These are phyloP conservation scores for Caloenas nicobarica DNA, from an alignment of 2,113 vertebrate species.

Conservation along the genomic window DNA sequence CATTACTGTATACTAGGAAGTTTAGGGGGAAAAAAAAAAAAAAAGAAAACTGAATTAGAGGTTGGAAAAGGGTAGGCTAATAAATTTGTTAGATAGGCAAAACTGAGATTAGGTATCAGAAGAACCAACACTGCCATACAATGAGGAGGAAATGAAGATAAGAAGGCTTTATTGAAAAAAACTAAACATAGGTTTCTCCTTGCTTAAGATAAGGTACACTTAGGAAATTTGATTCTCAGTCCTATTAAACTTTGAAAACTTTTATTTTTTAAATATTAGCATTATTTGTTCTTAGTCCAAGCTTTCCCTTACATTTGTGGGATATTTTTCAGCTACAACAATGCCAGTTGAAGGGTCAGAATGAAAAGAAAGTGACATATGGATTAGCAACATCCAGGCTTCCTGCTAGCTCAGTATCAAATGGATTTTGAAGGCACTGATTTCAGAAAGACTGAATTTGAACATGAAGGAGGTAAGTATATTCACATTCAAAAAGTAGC, in stretches of 20 bases:
- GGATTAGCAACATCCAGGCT: background rate
- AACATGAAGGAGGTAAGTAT: background rate
- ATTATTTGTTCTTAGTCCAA: background rate
- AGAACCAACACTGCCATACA: background rate
- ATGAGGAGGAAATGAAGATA: background rate
- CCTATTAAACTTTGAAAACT: background rate
- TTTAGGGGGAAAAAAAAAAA: background rate
- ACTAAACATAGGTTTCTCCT: background rate
- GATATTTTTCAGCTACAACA: background rate
- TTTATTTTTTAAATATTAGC: background rate
- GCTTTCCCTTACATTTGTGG: background rate
- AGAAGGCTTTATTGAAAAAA: background rate
- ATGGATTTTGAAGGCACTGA: background rate
- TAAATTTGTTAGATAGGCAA: background rate
- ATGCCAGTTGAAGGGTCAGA: background rate
- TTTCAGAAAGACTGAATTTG: background rate
- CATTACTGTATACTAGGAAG: background rate
- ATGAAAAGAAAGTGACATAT: background rate
- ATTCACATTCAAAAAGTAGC: background rate
- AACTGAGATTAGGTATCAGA: background rate
- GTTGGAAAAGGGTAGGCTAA: background rate
- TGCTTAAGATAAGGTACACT: background rate
- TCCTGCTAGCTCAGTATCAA: background rate
- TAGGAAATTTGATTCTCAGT: background rate
- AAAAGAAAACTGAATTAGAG: background rate